A percentile compares a stretch with the other conserved stretches of the same genome.
Evolutionary conservation across 2,113 vertebrate species (phyloP).

Genomic region (Etia nguti): DNA sequence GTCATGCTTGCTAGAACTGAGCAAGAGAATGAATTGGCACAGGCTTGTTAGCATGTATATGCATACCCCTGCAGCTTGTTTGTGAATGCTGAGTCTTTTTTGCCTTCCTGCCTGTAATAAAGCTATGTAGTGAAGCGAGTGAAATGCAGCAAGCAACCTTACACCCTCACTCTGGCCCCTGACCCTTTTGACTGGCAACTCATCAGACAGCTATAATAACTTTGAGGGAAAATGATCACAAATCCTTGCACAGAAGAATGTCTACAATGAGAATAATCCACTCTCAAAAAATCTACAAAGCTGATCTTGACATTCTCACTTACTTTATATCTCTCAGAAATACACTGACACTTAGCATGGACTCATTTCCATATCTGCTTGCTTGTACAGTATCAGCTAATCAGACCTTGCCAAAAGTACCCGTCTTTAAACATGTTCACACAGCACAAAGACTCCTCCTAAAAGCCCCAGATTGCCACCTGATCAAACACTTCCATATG

Average conservation of each 20-base stretch:
- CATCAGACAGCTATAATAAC: slow-evolving; percentile 3
- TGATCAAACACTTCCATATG: slow-evolving; percentile 58
- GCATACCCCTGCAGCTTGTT: slow-evolving; percentile 45
- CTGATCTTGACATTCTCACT: neutral
- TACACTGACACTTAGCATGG: neutral
- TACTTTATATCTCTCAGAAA: neutral
- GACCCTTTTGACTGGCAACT: slow-evolving; percentile 48
- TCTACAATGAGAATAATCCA: neutral
- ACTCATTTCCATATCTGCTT: slow-evolving; percentile 25
- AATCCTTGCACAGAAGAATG: neutral
- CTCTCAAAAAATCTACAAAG: neutral
- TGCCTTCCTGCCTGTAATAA: slow-evolving; percentile 34
- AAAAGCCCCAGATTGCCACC: slow-evolving; percentile 53
- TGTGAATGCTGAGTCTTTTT: slow-evolving; percentile 24
- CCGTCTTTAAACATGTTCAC: slow-evolving; percentile 42
- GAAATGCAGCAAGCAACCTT: slow-evolving; percentile 28
- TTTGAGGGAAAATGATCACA: neutral
- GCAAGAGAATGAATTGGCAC: neutral
- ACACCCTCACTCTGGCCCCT: slow-evolving; percentile 17
- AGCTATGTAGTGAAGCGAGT: neutral
- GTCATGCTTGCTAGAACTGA: slow-evolving; percentile 17
- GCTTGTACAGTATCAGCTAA: slow-evolving; percentile 13
- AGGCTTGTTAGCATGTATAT: slow-evolving; percentile 53
- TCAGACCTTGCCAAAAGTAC: slow-evolving; percentile 25
- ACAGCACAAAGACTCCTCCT: slow-evolving; percentile 32